Conservation (phyloP, 1,140 invertebrate species). For the Cotesia typhae region DNA sequence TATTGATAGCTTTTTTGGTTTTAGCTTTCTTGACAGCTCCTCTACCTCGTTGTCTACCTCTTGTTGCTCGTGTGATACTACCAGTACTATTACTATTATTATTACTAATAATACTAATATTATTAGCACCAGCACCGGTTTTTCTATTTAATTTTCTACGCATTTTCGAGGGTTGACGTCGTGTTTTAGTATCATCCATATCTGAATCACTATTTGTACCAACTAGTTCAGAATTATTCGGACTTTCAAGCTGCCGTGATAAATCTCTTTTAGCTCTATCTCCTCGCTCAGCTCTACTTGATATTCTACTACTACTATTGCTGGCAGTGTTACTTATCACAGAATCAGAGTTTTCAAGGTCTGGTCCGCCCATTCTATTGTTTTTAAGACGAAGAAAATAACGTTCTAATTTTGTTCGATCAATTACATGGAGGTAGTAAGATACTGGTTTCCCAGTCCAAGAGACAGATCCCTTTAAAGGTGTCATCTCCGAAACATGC, state of each 20-base stretch:
- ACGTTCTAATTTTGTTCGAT: slow-evolving; percentile 93
- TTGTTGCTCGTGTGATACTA: slow-evolving; percentile 52
- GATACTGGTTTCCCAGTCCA: slow-evolving; percentile 98
- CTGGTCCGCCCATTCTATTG: slow-evolving; percentile 78
- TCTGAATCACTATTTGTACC: slow-evolving; percentile 59
- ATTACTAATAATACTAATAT: too few relatives aligned
- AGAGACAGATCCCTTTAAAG: slow-evolving; percentile 92
- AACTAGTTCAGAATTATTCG: slow-evolving; percentile 57
- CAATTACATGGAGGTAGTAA: slow-evolving; percentile 97
- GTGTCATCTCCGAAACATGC: slow-evolving; percentile 96
- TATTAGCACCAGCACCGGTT: slow-evolving; percentile 45
- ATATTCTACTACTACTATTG: slow-evolving; percentile 57
- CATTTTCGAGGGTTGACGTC: slow-evolving; percentile 57
- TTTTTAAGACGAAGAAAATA: slow-evolving; percentile 93
- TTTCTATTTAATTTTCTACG: slow-evolving; percentile 63
- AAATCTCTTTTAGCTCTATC: slow-evolving; percentile 62
- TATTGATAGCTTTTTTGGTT: slow-evolving; percentile 74
- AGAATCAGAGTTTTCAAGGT: slow-evolving; percentile 63
- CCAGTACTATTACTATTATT: too few relatives aligned
- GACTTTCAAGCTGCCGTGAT: slow-evolving; percentile 59
- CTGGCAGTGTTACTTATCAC: slow-evolving; percentile 65
- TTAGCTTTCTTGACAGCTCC: slow-evolving; percentile 68
- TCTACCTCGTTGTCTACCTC: slow-evolving; percentile 59
- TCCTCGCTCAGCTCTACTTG: slow-evolving; percentile 51
- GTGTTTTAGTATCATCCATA: slow-evolving; percentile 53